Percentiles rank a stretch among this genome's conserved stretches.
These are phyloP conservation scores for Arctopsyche grandis DNA, from an alignment of 1,140 invertebrate genomes.

Conservation along the genomic window DNA sequence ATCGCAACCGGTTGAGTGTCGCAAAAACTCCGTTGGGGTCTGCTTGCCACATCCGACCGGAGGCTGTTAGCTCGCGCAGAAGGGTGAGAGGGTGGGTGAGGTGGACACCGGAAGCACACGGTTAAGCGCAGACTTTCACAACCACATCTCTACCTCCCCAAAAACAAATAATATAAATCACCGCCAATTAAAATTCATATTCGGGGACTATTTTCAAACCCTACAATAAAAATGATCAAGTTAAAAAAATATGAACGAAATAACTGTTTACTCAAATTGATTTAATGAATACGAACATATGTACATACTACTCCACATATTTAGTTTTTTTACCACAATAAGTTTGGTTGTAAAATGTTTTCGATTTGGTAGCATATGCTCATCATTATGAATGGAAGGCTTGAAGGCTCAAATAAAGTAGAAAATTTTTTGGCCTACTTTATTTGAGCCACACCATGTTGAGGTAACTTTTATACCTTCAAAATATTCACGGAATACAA, in stretches of 20 bases:
- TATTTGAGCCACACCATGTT: no score
- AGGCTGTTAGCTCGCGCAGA: slow-evolving; percentile 32
- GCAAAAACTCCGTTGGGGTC: slow-evolving; percentile 42
- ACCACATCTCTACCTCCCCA: no score
- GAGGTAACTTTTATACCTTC: no score
- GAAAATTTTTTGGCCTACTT: no score
- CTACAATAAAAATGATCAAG: not conserved
- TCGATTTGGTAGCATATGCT: no score
- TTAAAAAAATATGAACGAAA: not conserved
- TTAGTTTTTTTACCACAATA: no score
- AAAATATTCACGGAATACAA: no score
- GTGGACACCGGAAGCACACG: not conserved
- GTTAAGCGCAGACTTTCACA: not conserved
- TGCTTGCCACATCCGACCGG: slow-evolving; percentile 35
- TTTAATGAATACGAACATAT: not conserved
- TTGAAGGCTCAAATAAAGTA: no score
- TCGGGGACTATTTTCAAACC: not conserved
- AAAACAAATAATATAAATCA: slow-evolving; percentile 19
- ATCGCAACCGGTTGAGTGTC: slow-evolving; percentile 40
- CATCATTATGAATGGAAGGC: no score
- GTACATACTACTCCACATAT: no score
- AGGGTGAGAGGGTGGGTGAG: not conserved
- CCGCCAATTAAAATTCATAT: slow-evolving; percentile 9
- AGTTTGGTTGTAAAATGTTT: no score
- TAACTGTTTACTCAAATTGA: not conserved